phyloP scores from a whole-genome alignment of 2,797 vertebrate genomes.

The Danio albolineatus region DNA sequence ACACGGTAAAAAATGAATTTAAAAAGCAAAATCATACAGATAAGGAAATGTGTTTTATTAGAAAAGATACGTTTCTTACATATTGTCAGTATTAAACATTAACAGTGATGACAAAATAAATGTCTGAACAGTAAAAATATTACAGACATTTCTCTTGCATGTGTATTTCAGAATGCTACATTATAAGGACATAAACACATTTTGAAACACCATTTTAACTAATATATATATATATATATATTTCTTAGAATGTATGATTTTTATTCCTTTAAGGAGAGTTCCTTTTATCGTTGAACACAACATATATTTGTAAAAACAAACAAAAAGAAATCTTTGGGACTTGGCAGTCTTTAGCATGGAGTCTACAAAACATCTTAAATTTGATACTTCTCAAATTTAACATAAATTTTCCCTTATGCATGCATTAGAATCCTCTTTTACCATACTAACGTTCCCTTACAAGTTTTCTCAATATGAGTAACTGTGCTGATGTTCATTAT shows the following conservation, averaged over 20 bases:
- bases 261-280: neutral
- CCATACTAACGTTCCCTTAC: neutral
- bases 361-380: neutral
- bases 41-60: conserved; percentile 11
- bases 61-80: conserved; percentile 24
- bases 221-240: neutral
- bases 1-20: neutral
- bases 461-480: conserved; percentile 13
- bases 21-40: neutral
- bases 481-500: neutral
- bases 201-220: neutral
- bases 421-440: neutral
- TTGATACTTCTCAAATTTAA: neutral
- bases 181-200: conserved; percentile 1
- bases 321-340: neutral
- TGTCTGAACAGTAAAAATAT: conserved; percentile 1
- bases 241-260: neutral
- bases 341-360: conserved; percentile 5
- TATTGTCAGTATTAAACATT: conserved; percentile 28
- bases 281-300: conserved; percentile 6
- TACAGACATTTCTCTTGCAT: neutral
- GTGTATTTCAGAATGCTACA: conserved; percentile 22
- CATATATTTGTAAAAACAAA: neutral
- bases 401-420: neutral
- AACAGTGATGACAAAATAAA: conserved; percentile 2